phyloP scores from a whole-genome alignment of 1,140 invertebrate genomes.

The Heliconius nattereri region DNA sequence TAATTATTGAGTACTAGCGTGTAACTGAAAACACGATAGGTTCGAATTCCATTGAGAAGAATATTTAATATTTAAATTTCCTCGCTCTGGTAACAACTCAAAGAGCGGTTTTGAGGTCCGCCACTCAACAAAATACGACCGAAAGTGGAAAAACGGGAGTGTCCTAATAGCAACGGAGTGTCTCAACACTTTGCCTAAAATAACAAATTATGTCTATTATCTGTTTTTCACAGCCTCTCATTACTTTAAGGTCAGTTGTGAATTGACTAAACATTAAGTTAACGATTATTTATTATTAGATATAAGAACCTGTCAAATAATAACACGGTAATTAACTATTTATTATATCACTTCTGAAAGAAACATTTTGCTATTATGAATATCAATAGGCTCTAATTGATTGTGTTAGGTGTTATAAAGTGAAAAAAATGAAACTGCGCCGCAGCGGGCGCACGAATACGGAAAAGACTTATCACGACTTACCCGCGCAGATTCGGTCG shows the following conservation, averaged over 20 bases:
- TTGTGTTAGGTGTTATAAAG: slow-evolving; percentile 40
- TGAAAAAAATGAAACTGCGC: slow-evolving; percentile 43
- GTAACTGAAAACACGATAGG: too few relatives aligned
- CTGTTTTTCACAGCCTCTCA: neutral
- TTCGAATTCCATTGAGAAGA: too few relatives aligned
- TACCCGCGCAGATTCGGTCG: slow-evolving; percentile 43
- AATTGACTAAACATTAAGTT: neutral
- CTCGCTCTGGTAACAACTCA: too few relatives aligned
- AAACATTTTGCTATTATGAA: slow-evolving; percentile 15
- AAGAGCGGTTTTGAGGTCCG: too few relatives aligned
- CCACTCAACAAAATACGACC: too few relatives aligned
- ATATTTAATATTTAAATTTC: too few relatives aligned
- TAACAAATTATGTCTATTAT: neutral
- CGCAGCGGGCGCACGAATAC: slow-evolving; percentile 55
- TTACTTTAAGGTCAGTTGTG: neutral
- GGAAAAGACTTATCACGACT: slow-evolving; percentile 65
- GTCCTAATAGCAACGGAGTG: too few relatives aligned
- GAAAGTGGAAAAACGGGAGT: too few relatives aligned
- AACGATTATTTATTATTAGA: neutral
- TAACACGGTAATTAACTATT: neutral
- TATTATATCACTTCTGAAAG: slow-evolving; percentile 8
- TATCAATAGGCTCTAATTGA: slow-evolving; percentile 48
- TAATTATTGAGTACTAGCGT: too few relatives aligned
- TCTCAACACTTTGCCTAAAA: neutral
- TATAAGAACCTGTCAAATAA: neutral